A percentile compares a stretch with the other conserved stretches of the same genome.
phyloP scores from a whole-genome alignment of 2,113 vertebrate species.

The Apistogramma diplotaenia region DNA sequence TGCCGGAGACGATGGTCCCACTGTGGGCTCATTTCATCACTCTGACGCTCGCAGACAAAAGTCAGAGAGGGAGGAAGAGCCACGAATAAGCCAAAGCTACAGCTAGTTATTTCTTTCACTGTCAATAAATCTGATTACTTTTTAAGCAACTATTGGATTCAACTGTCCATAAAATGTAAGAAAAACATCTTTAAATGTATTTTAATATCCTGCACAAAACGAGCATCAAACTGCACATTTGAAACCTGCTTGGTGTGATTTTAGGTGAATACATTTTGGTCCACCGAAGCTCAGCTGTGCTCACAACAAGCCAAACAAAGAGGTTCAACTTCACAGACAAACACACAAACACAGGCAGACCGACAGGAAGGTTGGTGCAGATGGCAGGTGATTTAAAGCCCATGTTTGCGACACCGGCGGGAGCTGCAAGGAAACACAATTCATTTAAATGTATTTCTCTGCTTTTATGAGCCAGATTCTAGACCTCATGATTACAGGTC shows the following conservation, averaged over 20 bases:
- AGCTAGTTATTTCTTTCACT: background rate
- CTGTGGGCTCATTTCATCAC: constrained; percentile 40
- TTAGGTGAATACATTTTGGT: background rate
- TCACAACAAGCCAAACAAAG: background rate
- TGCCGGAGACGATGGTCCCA: constrained; percentile 11
- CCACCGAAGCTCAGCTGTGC: background rate
- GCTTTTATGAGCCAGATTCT: too few species aligned
- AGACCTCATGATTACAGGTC: too few species aligned
- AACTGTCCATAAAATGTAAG: background rate
- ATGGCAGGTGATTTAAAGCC: background rate
- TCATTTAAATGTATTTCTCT: background rate
- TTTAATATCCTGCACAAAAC: background rate
- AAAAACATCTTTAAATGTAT: background rate
- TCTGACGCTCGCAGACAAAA: background rate
- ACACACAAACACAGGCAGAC: background rate
- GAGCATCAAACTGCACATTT: background rate
- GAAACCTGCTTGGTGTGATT: too few species aligned
- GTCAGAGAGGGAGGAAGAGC: background rate
- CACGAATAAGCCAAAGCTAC: background rate
- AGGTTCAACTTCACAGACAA: background rate
- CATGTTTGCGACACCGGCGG: background rate
- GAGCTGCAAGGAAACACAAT: background rate
- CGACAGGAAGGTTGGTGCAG: background rate
- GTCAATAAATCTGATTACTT: background rate
- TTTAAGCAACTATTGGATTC: background rate